Base-by-base conservation (phyloP, 2,113 vertebrate genomes). In the Garra rufa region DNA sequence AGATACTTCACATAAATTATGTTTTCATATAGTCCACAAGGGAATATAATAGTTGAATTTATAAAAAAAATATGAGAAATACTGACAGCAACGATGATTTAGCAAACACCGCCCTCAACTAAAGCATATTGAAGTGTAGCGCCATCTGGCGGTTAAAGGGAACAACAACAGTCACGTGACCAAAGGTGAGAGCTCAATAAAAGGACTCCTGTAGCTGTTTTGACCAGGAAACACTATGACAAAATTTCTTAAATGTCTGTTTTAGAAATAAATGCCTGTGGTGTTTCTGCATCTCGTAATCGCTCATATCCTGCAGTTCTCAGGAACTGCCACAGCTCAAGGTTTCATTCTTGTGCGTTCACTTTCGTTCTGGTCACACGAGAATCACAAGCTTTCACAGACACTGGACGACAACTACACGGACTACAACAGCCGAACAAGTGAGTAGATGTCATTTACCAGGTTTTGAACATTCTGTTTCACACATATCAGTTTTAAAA, bases 301-400 rank as follows among this genome's bases (percentile, higher is more conserved):
- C 26, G 73, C 8, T 52, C 48, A n/a, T 34, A 30, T 1, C 10
- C 14, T 19, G 41, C 13, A n/a, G 57, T 30, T 74, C n/a, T 52
- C 63, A 34, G 63, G 28, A 65, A 65, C 13, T 30, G 61, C 26
- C 61, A 17, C 26, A 8, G 26, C 14, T 28, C 26, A 65, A 28
- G 26, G 13, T 11, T 24, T 21, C 14, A 28, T 4, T 1, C 0
- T 1, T 13, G 3, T 3, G 6, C 21, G 4, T 10, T 76, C 15
- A 86, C 85, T 87, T 84, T 84, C 82, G 57, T 28, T 69, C 80
- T 70, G 24, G 38, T 34, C 28, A 8, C 63, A 19, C 63, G 3
- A 14, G 26, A 15, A 63, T 63, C 59, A 15, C 59, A 15, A 14
- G 14, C 14, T 9, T 13, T 9, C 1, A 24, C 48, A 34, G 5